Conservation (phyloP, 2,113 vertebrate genomes). For the Crotalus viridis region DNA sequence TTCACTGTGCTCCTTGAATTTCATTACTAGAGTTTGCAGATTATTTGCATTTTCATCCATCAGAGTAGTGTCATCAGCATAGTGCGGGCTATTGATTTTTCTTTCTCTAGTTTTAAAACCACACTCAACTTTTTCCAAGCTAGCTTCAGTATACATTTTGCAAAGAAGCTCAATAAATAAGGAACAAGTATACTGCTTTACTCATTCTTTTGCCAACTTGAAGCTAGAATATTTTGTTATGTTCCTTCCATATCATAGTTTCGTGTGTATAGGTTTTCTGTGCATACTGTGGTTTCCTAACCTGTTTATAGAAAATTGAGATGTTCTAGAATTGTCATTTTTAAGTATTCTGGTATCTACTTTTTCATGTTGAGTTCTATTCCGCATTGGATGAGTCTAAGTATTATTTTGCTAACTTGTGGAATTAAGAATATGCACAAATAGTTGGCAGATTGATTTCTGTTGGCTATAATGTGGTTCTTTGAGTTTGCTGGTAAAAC, state of each 20-base stretch:
- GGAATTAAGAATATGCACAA: background rate
- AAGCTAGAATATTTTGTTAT: background rate
- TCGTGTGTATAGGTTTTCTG: background rate
- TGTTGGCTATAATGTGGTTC: background rate
- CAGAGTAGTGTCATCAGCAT: background rate
- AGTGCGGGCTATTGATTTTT: background rate
- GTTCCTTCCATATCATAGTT: background rate
- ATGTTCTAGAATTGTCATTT: background rate
- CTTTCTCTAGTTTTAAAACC: background rate
- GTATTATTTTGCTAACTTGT: background rate
- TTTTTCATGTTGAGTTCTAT: background rate
- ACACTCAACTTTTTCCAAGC: background rate
- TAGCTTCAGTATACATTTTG: background rate
- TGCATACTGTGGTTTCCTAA: background rate
- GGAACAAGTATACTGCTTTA: background rate
- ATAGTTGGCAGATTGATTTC: background rate
- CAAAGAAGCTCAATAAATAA: background rate
- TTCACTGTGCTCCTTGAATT: background rate
- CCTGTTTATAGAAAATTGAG: background rate
- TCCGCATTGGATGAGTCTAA: background rate
- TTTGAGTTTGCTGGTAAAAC: background rate
- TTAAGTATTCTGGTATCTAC: background rate
- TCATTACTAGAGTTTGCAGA: background rate
- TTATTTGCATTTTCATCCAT: background rate
- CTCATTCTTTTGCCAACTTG: background rate